These are phyloP conservation scores for Micromesistius poutassou DNA, from an alignment of 2,797 vertebrate genomes.

Conservation along the genomic window DNA sequence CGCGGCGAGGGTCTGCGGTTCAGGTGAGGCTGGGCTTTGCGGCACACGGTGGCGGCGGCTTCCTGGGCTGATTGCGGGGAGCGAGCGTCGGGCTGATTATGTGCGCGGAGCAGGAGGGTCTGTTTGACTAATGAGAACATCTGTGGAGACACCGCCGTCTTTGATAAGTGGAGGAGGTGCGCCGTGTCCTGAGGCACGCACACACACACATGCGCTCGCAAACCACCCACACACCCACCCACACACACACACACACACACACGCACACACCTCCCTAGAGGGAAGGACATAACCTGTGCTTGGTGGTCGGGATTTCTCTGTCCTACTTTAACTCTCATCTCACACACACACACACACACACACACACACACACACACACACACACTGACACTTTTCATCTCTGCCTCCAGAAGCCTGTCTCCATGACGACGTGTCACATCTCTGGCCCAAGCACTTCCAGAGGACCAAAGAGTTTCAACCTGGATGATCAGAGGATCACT, in stretches of 20 bases:
- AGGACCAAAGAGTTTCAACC: background rate
- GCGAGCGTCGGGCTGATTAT: constrained; percentile 57
- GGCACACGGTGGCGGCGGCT: constrained; percentile 26
- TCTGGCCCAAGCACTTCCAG: constrained; percentile 2
- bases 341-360: too few relatives aligned
- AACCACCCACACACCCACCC: background rate
- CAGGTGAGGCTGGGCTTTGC: background rate
- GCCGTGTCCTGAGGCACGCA: constrained; percentile 27
- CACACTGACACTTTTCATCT: constrained; percentile 50
- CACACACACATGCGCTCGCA: background rate
- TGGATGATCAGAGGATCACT: background rate
- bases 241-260: background rate
- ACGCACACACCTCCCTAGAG: constrained; percentile 36
- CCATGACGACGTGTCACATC: constrained; percentile 37
- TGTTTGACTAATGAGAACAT: constrained; percentile 68
- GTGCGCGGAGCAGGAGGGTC: constrained; percentile 41
- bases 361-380: constrained; percentile 19
- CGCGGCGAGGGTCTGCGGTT: background rate
- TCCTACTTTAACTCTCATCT: constrained; percentile 51
- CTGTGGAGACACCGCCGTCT: constrained; percentile 53
- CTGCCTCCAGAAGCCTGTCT: constrained; percentile 45
- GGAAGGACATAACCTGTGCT: constrained; percentile 22
- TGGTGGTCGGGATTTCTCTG: constrained; percentile 20
- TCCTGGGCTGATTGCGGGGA: constrained; percentile 46
- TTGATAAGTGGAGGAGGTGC: constrained; percentile 28